A percentile compares a stretch with the other conserved stretches of the same genome.
Conservation (phyloP, 2,113 vertebrate species). For the Labeo rohita region DNA sequence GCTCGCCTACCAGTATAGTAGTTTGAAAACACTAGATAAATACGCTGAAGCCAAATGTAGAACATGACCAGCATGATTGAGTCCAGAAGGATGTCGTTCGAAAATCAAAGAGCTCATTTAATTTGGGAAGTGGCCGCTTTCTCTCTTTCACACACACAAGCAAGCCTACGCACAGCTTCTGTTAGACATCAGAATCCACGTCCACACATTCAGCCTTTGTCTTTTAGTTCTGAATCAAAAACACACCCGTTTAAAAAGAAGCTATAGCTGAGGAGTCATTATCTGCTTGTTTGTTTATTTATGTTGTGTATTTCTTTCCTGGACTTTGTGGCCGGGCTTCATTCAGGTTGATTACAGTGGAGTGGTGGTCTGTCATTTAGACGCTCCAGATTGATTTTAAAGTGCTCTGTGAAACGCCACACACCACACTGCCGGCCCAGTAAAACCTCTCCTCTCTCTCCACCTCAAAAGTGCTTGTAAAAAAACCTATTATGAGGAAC, state of each 20-base stretch:
- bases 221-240: constrained; percentile 12
- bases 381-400: constrained; percentile 66
- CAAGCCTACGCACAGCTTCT: not conserved
- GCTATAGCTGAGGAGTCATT: constrained; percentile 49
- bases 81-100: constrained; percentile 32
- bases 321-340: constrained; percentile 47
- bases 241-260: constrained; percentile 38
- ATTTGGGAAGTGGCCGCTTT: constrained; percentile 20
- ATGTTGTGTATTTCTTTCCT: constrained; percentile 30
- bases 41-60: constrained; percentile 5
- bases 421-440: constrained; percentile 34
- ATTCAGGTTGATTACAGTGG: constrained; percentile 66
- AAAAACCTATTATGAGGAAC: constrained; percentile 55
- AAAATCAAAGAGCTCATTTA: constrained; percentile 37
- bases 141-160: constrained; percentile 14
- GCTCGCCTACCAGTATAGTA: not conserved
- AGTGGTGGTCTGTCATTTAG: constrained; percentile 65
- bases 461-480: constrained; percentile 53
- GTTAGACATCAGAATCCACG: constrained; percentile 21
- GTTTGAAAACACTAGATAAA: constrained; percentile 22
- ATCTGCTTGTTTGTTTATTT: constrained; percentile 66
- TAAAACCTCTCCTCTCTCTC: constrained; percentile 43
- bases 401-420: constrained; percentile 62
- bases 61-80: constrained; percentile 25
- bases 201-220: constrained; percentile 24